Conservation (phyloP, 2,113 vertebrate genomes). For the Bos taurus region ARS-UCD2.0 NC_037334.1:81729501-81730000, state of each 20-base stretch:
- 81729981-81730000: background rate
- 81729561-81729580: too few species aligned
- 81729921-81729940: background rate
- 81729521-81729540: too few species aligned
- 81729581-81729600: too few species aligned
- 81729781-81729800: background rate
- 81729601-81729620: too few species aligned
- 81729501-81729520: too few species aligned
- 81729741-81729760: background rate
- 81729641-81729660: background rate
- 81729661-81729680: background rate
- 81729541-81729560: too few species aligned
- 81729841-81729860: background rate
- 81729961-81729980: background rate
- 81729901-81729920: background rate
- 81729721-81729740: background rate
- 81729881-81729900: background rate
- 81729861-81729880: background rate
- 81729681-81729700: slow-evolving; percentile 40
- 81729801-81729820: slow-evolving; percentile 11
- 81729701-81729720: slow-evolving; percentile 23
- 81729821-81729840: background rate
- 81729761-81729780: background rate
- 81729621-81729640: too few species aligned
- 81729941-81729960: too few species aligned